phyloP scores from a whole-genome alignment of 2,888 invertebrate species.

The Lordiphosa fenestrarum region DNA sequence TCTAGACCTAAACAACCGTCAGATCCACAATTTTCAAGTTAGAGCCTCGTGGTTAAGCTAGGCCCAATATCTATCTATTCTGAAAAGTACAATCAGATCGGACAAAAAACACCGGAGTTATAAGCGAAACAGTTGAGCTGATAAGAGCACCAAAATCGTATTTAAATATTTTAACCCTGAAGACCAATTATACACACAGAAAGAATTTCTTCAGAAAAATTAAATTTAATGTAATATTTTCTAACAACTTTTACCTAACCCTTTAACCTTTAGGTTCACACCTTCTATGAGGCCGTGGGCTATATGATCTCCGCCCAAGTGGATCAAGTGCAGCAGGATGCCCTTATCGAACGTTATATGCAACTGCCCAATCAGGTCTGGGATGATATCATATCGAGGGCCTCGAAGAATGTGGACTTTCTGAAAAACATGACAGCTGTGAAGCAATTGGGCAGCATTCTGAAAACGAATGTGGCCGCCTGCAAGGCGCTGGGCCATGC shows the following conservation, averaged over 20 bases:
- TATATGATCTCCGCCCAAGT: slow-evolving; percentile 99
- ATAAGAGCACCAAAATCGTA: too few species aligned
- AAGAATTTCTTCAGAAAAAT: not conserved
- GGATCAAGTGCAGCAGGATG: slow-evolving; percentile 94
- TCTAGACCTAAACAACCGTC: too few species aligned
- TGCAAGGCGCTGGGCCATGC: slow-evolving; percentile 98
- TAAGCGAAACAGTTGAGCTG: too few species aligned
- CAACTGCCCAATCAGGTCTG: slow-evolving; percentile 97
- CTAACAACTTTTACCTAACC: not conserved
- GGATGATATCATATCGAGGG: slow-evolving; percentile 98
- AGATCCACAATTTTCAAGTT: too few species aligned
- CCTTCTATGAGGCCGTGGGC: slow-evolving; percentile 99
- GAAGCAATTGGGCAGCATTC: slow-evolving; percentile 97
- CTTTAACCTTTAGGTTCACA: slow-evolving; percentile 84
- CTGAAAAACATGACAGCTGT: slow-evolving; percentile 97
- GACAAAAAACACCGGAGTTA: too few species aligned
- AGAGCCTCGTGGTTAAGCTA: too few species aligned
- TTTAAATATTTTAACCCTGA: too few species aligned
- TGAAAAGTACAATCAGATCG: too few species aligned
- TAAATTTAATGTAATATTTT: not conserved
- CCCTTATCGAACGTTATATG: slow-evolving; percentile 98
- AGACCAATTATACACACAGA: too few species aligned
- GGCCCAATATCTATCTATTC: too few species aligned
- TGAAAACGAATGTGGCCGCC: slow-evolving; percentile 99
- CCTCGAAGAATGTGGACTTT: slow-evolving; percentile 97